Conservation (phyloP, 2,113 vertebrate genomes). For the Ailurus styani region DNA sequence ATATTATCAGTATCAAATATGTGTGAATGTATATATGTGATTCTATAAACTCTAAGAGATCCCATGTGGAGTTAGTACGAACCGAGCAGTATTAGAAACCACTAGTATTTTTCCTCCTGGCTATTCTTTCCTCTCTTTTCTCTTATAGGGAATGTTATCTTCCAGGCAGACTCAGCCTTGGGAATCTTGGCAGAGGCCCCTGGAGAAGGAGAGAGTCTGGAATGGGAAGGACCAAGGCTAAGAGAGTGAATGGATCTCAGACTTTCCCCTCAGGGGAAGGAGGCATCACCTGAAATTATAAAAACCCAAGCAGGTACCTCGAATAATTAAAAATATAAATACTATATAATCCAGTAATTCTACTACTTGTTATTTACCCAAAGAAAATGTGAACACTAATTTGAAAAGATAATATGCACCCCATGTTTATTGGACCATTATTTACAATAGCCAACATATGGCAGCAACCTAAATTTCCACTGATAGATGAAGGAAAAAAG, state of each 20-base stretch:
- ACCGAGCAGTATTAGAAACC: neutral
- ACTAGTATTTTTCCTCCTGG: neutral
- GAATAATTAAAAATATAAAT: neutral
- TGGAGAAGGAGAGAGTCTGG: neutral
- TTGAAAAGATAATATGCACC: neutral
- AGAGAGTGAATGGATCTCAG: neutral
- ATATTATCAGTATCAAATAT: neutral
- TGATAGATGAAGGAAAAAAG: neutral
- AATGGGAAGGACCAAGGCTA: neutral
- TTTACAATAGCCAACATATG: neutral
- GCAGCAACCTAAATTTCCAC: neutral
- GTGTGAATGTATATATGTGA: neutral
- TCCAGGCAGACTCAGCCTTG: neutral
- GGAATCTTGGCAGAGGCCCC: neutral
- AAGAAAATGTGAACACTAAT: neutral
- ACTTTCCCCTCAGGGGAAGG: neutral
- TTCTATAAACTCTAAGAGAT: neutral
- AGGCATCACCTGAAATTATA: neutral
- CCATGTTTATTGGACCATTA: neutral
- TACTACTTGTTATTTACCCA: neutral
- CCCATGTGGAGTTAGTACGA: neutral
- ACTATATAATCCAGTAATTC: neutral
- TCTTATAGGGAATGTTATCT: neutral
- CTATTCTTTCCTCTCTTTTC: neutral
- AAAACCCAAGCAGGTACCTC: neutral